Conservation (phyloP, 92 coral and sea anemone genomes). For the Porites rus region DNA sequence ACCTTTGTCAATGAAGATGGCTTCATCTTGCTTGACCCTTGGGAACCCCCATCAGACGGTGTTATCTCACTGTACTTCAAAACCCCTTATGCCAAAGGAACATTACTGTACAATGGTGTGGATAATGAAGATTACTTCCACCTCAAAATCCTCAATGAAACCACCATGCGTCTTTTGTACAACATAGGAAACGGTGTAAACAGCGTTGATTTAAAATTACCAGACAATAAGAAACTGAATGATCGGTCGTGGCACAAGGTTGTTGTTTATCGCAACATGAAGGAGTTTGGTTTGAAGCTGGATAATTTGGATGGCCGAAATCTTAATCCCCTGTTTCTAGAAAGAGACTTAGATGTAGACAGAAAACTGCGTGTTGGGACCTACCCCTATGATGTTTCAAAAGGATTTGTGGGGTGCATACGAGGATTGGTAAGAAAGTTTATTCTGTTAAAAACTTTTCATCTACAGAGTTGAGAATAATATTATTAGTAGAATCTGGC, state of each 20-base stretch:
- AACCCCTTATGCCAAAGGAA: constrained; percentile 82
- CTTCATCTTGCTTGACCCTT: constrained; percentile 39
- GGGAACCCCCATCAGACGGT: constrained; percentile 74
- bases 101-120: constrained; percentile 70
- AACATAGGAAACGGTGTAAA: constrained; percentile 72
- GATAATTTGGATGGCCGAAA: constrained; percentile 40
- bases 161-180: constrained; percentile 62
- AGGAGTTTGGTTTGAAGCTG: constrained; percentile 73
- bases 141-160: constrained; percentile 66
- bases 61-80: constrained; percentile 74
- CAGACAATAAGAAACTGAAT: constrained; percentile 43
- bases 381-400: constrained; percentile 56
- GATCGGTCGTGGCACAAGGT: constrained; percentile 80
- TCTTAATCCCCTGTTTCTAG: constrained; percentile 53
- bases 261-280: constrained; percentile 71
- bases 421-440: constrained; percentile 78
- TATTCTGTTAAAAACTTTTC: neutral
- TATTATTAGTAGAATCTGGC: no score
- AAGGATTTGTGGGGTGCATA: constrained; percentile 90
- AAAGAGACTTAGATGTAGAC: constrained; percentile 71
- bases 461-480: no score
- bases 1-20: constrained; percentile 89
- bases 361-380: constrained; percentile 71
- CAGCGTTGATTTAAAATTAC: constrained; percentile 32
- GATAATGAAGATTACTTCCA: constrained; percentile 61